Evolutionary conservation across 2,797 vertebrate species (phyloP), one percentile per base, ranked within the genome.

Genomic region (Adelosebastes latens): DNA sequence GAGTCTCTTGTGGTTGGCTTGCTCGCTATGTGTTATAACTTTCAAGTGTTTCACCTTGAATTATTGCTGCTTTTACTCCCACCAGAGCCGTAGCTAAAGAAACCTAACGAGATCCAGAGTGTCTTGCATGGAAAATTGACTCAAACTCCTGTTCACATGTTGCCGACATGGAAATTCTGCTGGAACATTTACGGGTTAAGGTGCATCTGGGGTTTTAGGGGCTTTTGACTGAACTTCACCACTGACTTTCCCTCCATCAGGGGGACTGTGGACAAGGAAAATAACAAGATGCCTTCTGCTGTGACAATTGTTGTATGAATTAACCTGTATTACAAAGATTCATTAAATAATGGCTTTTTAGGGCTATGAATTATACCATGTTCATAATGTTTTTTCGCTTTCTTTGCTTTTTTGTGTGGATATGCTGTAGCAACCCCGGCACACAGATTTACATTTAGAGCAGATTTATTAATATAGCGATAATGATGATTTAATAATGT

Each of bases 221-320:
- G 61, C 75, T 79, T 87, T 84, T 68, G 74, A 84, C 88, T 85
- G 79, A 89, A 92, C 87, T 80, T 88, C 31, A 72, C 79, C 81
- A 63, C 88, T 88, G 83, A 84, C 81, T 89, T 84, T 25, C 60
- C 62, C 75, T 84, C 79, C 53, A 27, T 72, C 75, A 75, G 75
- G 79, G 84, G 65, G 84, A 89, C 75, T 81, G 80, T 91, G 88
- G 87, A 90, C 79, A 75, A 79, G 80, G 70, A 87, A 73, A 80
- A 85, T 63, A 88, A 93, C 87, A 82, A 84, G 92, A 95, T 95
- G 95, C 95, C 94, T 96, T 95, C 93, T 95, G 94, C 95, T 95
- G 94, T 94, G 93, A 95, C 94, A 93, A 95, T 94, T 94, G 79
- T 79, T 89, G 72, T 93, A 92, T 93, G 82, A 92, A 93, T 91